phyloP scores from a whole-genome alignment of 2,113 vertebrate genomes.

The Tachuris rubrigastra region DNA sequence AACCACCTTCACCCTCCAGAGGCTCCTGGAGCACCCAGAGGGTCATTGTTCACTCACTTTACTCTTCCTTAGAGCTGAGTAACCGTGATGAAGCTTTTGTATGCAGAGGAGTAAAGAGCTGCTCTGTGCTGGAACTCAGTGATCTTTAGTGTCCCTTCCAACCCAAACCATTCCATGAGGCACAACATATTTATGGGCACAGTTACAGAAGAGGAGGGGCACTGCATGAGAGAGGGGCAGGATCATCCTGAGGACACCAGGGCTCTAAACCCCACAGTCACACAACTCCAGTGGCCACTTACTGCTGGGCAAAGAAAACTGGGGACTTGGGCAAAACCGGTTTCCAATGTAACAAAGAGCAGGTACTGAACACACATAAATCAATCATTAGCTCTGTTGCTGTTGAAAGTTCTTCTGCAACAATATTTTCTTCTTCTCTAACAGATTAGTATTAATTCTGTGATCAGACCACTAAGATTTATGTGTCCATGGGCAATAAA shows the following conservation, averaged over 20 bases:
- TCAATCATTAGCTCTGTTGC: rapidly evolving
- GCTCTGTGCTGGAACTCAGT: background rate
- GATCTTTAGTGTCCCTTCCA: background rate
- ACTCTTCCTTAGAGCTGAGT: background rate
- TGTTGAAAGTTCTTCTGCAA: background rate
- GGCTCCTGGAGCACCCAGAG: background rate
- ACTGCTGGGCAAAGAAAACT: background rate
- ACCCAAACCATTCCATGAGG: background rate
- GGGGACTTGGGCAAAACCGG: background rate
- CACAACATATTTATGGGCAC: background rate
- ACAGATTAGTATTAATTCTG: background rate
- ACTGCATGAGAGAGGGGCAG: background rate
- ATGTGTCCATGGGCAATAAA: background rate
- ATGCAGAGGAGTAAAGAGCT: background rate
- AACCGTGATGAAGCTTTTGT: background rate
- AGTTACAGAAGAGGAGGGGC: rapidly evolving
- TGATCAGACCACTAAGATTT: background rate
- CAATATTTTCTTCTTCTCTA: background rate
- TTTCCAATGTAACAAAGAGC: background rate
- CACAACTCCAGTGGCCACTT: background rate
- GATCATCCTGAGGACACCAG: background rate
- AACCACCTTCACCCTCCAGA: rapidly evolving
- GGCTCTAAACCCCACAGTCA: background rate
- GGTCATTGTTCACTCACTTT: background rate
- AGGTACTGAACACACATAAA: background rate